Base-by-base conservation (phyloP, 1,140 invertebrate genomes). In the Ceratina australensis region DNA sequence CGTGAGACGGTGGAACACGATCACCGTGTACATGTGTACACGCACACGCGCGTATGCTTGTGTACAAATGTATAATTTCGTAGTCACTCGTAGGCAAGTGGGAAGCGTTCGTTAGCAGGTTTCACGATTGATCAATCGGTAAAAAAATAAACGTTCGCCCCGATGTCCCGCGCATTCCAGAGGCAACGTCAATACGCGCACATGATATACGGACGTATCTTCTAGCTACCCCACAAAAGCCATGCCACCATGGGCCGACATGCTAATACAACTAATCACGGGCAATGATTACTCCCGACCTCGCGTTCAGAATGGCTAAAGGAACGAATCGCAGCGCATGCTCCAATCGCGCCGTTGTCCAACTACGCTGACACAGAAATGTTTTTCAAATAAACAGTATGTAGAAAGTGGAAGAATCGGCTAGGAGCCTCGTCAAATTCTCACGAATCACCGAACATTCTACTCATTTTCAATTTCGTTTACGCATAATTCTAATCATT, bases 201-300 rank as follows among this genome's bases (percentile, higher is more conserved):
- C 65, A 69, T 49, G 42, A 77, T 60, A 69, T 26, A 69, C 18
- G 22, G 54, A 63, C 33, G 33, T 42, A 7, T 42, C 33, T 42
- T 52, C 49, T 57, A 42, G 15, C 5, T 72, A 66, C 68, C 50
- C 42, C 54, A 13, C 5, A 2, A 68, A 63, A 68, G 42, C 15
- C 49, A 83, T 86, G 13, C 72, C 80, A 72, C 84, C 87, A 47
- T 22, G 61, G 60, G 16, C 61, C 72, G 71, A 80, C 81, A 80
- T 50, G 79, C 22, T 50, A 78, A 86, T 81, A 47, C 42, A 77
- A 86, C 78, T 87, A 80, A 80, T 86, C 76, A 76, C 75, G 82
- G 64, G 63, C 73, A 60, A 83, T 78, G 68, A 75, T 84, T 77
- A 76, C 59, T 65, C n/a, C n/a, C 52, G 16, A n/a, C n/a, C 33